Evolutionary conservation across 35 echinoderm and acorn worm genomes (phyloP).

Genomic region (Heliocidaris tuberculata): DNA sequence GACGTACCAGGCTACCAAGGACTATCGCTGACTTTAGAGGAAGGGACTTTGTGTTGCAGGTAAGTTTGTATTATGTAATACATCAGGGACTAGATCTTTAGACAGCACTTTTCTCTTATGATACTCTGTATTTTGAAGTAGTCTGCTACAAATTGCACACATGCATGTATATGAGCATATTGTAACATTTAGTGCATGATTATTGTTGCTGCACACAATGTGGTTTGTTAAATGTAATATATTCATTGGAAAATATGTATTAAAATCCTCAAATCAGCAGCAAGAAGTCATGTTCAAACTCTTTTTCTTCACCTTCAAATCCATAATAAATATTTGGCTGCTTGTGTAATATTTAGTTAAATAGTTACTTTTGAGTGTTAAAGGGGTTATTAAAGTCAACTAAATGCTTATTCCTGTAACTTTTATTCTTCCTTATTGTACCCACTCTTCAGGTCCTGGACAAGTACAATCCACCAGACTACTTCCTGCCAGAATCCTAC

Average conservation of each 20-base stretch:
- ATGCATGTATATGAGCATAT: too few relatives aligned
- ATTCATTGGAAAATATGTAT: too few relatives aligned
- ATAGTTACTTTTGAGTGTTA: not conserved
- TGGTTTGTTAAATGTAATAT: too few relatives aligned
- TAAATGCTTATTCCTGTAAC: not conserved
- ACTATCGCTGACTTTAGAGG: conserved; percentile 98
- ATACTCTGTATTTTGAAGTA: not conserved
- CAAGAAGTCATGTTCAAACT: too few relatives aligned
- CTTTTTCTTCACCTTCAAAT: too few relatives aligned
- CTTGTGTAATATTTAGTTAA: not conserved
- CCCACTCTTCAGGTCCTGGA: conserved; percentile 77
- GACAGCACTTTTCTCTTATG: not conserved
- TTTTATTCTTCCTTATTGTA: not conserved
- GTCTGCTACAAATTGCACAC: not conserved
- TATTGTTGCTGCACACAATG: too few relatives aligned
- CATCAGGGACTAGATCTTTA: too few relatives aligned
- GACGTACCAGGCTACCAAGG: conserved; percentile 84
- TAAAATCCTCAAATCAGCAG: too few relatives aligned
- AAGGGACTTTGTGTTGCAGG: conserved; percentile 98
- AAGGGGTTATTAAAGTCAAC: not conserved
- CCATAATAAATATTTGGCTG: too few relatives aligned
- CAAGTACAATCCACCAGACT: conserved; percentile 97
- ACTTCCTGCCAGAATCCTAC: conserved; percentile 99
- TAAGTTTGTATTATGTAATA: conserved; percentile 34
- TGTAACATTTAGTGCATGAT: too few relatives aligned